These are phyloP conservation scores for Hippoglossus hippoglossus DNA, from an alignment of 2,797 vertebrate species.

Conservation along the genomic window DNA sequence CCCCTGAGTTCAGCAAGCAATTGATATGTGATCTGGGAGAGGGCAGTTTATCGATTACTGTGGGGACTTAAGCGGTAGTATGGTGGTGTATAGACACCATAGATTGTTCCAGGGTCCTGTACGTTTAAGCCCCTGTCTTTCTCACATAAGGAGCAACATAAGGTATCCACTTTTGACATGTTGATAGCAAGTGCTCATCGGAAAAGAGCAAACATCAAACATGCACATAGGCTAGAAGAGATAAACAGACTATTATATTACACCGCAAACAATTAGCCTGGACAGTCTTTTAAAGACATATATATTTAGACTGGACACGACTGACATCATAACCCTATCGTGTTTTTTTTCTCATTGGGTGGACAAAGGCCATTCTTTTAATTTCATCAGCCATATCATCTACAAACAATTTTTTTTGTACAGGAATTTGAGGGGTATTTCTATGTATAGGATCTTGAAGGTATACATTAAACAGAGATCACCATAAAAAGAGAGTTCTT, in stretches of 20 bases:
- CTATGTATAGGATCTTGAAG: slow-evolving; percentile 25
- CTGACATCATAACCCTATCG: not conserved
- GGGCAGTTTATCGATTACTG: slow-evolving; percentile 78
- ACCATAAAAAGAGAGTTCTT: slow-evolving; percentile 53
- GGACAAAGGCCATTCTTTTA: not conserved
- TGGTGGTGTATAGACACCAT: slow-evolving; percentile 51
- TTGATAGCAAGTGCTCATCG: slow-evolving; percentile 50
- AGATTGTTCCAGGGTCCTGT: slow-evolving; percentile 64
- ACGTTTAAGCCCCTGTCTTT: slow-evolving; percentile 58
- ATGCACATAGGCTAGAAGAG: slow-evolving; percentile 17
- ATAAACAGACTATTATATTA: slow-evolving; percentile 46
- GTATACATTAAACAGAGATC: slow-evolving; percentile 50
- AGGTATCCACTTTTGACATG: slow-evolving; percentile 67
- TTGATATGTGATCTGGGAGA: slow-evolving; percentile 76
- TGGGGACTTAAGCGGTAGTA: slow-evolving; percentile 65
- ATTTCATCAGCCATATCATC: not conserved
- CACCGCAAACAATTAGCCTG: slow-evolving; percentile 43
- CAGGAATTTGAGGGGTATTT: not conserved
- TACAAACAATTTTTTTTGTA: not conserved
- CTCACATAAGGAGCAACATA: slow-evolving; percentile 53
- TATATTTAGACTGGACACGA: slow-evolving; percentile 31
- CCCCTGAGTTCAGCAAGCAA: slow-evolving; percentile 67
- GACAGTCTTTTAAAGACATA: slow-evolving; percentile 40
- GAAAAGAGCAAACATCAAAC: slow-evolving; percentile 53
- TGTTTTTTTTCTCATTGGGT: not conserved